Evolutionary conservation across 2,888 invertebrate species (phyloP), one percentile per base, ranked within the genome.

Genomic region (Cataglyphis cursor): DNA sequence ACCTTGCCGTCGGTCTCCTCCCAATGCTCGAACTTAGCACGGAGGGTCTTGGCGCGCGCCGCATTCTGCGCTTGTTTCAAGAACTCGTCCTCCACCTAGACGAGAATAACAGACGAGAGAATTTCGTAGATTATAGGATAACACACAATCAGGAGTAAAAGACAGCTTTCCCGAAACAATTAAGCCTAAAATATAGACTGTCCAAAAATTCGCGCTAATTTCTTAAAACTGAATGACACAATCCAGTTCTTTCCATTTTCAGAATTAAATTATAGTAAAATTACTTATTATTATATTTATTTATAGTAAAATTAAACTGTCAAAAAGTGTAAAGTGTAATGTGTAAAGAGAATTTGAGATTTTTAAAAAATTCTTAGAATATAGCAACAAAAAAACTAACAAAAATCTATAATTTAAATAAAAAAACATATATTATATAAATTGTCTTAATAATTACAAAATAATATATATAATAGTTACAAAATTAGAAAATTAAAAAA

Each of bases 21-120:
- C 98, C 98, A 98, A 92, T 97, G 96, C 95, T 99, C 98, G 95
- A 98, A 99, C 94, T 98, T 98, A 85, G 97, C 98, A 90, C 98
- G 96, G 93, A 99, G 96, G 87, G 97, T 97, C 94, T 97, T 98
- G 28, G 98, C 98, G 88, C 98, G 96, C 0, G 98, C 98, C 0
- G 97, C 96, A 89, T 96, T 96, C 91, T 97, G 97, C 9, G 97
- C 97, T 96, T 97, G 97, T 94, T 96, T 96, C 51, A 97, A 95
- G 41, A 97, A 97, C 91, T 97, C 97, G 92, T 98, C 98, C 88
- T 96, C 96, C 15, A 95, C 94, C 95, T 95, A 65, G 24, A 0
- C 18, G 4, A 3, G 24, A 31, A 66, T 24, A 59, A 59, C 18
- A 24, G 3, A 1, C 15, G 15, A 51, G 21, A 38, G 31, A 21